A percentile compares a stretch with the other conserved stretches of the same genome.
These are phyloP conservation scores for Fringilla coelebs DNA, from an alignment of 2,797 vertebrate genomes.

Conservation along the genomic window DNA sequence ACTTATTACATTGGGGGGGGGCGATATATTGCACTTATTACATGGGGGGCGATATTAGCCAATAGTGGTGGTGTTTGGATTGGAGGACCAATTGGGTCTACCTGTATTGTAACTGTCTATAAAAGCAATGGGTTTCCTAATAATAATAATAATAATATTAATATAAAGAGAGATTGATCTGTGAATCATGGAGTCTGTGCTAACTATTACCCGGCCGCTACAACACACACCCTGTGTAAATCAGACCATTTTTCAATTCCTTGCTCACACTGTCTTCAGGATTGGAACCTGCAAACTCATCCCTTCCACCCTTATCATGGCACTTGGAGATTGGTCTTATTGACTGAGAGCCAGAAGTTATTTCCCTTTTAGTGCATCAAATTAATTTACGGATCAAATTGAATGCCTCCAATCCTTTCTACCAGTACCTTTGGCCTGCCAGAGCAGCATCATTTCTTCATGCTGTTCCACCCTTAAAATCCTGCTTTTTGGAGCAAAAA, in stretches of 20 bases:
- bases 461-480: not conserved
- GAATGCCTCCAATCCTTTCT: not conserved
- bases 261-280: not conserved
- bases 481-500: rapidly evolving
- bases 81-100: not conserved
- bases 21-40: no score
- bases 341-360: not conserved
- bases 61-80: not conserved
- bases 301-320: not conserved
- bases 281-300: not conserved
- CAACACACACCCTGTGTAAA: not conserved
- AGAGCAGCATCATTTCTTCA: not conserved
- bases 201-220: not conserved
- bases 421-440: not conserved
- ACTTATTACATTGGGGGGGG: no score
- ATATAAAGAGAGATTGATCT: not conserved
- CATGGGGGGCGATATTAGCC: not conserved
- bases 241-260: not conserved
- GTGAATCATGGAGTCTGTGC: not conserved
- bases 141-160: not conserved
- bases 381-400: not conserved
- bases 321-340: not conserved
- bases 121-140: not conserved
- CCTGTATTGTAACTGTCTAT: not conserved
- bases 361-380: not conserved